phyloP scores from a whole-genome alignment of 2,113 vertebrate genomes.

The Nothobranchius furzeri region DNA sequence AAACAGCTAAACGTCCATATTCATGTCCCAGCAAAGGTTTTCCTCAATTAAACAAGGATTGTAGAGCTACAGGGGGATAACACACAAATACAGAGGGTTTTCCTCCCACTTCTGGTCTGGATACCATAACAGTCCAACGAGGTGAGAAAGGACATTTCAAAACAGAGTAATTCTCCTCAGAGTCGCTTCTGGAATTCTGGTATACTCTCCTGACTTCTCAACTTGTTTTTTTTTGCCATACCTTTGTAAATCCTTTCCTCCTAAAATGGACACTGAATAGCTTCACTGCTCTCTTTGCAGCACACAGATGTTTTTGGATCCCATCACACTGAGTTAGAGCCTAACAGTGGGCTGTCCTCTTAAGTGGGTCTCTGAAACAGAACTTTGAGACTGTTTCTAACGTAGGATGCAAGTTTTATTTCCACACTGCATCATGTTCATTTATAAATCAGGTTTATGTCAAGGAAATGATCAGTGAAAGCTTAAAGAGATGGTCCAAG shows the following conservation, averaged over 20 bases:
- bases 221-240: neutral
- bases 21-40: constrained; percentile 35
- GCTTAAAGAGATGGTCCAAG: constrained; percentile 30
- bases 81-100: constrained; percentile 25
- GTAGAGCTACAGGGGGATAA: constrained; percentile 29
- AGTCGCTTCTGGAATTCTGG: constrained; percentile 65
- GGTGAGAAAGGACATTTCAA: constrained; percentile 69
- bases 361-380: constrained; percentile 10
- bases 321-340: constrained; percentile 26
- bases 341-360: constrained; percentile 22
- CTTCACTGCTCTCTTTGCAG: neutral
- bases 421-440: constrained; percentile 39
- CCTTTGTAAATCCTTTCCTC: constrained; percentile 34
- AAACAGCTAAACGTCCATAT: constrained; percentile 43
- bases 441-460: constrained; percentile 48
- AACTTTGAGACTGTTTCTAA: constrained; percentile 26
- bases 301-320: constrained; percentile 42
- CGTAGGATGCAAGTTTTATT: constrained; percentile 39
- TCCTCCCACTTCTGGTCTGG: constrained; percentile 36
- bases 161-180: constrained; percentile 61
- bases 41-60: constrained; percentile 20
- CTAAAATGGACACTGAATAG: constrained; percentile 27
- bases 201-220: constrained; percentile 29
- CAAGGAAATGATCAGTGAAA: constrained; percentile 46
- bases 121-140: constrained; percentile 56